Percentiles rank a stretch among this genome's conserved stretches.
Conservation (phyloP, 53 echinoderm and acorn worm genomes). For the Actinopyga echinites region DNA sequence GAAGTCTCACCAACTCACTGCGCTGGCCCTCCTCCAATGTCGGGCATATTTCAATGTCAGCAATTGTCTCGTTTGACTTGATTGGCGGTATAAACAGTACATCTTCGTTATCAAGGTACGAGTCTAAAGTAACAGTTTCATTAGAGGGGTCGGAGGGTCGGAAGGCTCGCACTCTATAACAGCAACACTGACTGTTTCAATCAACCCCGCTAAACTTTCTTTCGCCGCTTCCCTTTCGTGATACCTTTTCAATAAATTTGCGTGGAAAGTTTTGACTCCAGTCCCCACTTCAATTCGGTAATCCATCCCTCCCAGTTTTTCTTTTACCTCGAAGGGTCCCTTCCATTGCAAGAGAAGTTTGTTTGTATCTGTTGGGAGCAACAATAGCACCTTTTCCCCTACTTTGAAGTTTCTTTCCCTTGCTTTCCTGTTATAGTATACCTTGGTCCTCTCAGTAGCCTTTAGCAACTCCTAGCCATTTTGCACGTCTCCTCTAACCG, state of each 20-base stretch:
- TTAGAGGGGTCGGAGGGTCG: neutral
- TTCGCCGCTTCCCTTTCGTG: constrained; percentile 31
- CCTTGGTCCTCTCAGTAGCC: neutral
- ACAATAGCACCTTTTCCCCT: constrained; percentile 47
- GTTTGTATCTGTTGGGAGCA: constrained; percentile 58
- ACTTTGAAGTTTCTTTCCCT: constrained; percentile 46
- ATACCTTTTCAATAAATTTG: constrained; percentile 47
- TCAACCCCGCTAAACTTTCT: neutral
- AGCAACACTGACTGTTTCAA: neutral
- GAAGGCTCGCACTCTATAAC: neutral
- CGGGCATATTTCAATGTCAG: constrained; percentile 42
- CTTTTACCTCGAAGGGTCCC: constrained; percentile 49
- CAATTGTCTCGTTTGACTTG: constrained; percentile 24
- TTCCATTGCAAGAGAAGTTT: constrained; percentile 60
- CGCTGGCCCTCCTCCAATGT: neutral
- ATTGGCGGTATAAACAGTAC: constrained; percentile 18
- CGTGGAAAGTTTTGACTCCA: constrained; percentile 42
- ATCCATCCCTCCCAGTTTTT: constrained; percentile 44
- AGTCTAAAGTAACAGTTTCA: neutral
- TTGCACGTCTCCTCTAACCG: constrained; percentile 39
- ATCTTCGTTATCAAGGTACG: constrained; percentile 38
- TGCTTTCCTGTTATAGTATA: constrained; percentile 37
- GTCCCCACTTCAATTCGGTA: constrained; percentile 42
- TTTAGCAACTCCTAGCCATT: constrained; percentile 32
- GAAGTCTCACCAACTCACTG: neutral